phyloP scores from a whole-genome alignment of 2,888 invertebrate genomes.

The Campoplex nolae region DNA sequence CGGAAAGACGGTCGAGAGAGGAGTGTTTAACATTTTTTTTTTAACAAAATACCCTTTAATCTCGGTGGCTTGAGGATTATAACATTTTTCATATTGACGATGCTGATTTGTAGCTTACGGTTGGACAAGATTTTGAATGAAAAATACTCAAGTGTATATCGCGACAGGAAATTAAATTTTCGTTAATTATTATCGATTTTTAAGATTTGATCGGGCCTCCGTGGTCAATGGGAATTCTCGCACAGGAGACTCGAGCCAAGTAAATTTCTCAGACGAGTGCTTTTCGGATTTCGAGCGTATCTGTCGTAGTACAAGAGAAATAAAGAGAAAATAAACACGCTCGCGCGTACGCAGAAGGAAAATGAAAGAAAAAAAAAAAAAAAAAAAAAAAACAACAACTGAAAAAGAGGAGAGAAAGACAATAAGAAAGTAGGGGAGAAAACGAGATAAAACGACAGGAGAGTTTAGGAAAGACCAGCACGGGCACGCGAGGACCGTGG shows the following conservation, averaged over 20 bases:
- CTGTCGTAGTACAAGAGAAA: constrained; percentile 45
- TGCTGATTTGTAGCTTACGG: not conserved
- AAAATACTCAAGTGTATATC: not conserved
- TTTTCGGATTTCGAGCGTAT: constrained; percentile 57
- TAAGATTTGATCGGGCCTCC: not conserved
- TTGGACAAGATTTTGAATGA: not conserved
- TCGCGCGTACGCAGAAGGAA: not conserved
- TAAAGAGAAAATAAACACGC: constrained; percentile 29
- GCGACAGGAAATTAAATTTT: not conserved
- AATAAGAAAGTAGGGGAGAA: constrained; percentile 10
- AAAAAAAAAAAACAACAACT: not conserved
- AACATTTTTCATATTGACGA: not conserved
- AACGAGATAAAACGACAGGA: constrained; percentile 62
- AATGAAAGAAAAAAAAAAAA: not conserved
- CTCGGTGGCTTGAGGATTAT: not conserved
- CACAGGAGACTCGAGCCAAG: constrained; percentile 36
- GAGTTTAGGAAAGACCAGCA: constrained; percentile 68
- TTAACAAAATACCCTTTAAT: not conserved
- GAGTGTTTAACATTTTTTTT: not conserved
- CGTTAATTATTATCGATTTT: not conserved
- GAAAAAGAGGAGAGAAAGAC: constrained; percentile 5
- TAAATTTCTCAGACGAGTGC: constrained; percentile 63
- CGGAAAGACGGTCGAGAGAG: not conserved
- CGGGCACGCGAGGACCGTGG: constrained; percentile 70
- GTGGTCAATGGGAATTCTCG: constrained; percentile 23